Evolutionary conservation across 2,113 vertebrate species (phyloP).

Genomic region (Collichthys lucidus): DNA sequence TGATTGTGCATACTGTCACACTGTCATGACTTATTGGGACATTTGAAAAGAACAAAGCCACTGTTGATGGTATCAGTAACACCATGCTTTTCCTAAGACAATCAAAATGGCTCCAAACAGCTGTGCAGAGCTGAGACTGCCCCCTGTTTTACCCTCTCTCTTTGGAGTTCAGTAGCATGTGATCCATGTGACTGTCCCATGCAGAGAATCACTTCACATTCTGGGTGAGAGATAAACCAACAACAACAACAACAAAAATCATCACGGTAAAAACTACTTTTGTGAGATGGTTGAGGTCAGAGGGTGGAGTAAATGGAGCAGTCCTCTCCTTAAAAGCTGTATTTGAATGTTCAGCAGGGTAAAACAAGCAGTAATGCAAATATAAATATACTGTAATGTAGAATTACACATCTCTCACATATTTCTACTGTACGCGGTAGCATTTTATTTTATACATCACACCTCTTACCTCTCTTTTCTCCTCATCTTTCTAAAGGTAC

Average conservation of each 20-base stretch:
- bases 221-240: not conserved
- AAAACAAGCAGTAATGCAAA: not conserved
- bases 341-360: too few species aligned
- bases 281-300: not conserved
- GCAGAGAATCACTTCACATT: not conserved
- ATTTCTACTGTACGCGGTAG: not conserved
- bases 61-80: not conserved
- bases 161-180: too few species aligned
- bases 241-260: too few species aligned
- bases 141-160: not conserved
- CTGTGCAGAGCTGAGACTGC: too few species aligned
- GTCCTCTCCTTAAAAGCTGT: not conserved
- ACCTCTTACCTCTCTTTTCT: not conserved
- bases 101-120: not conserved
- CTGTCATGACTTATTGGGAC: too few species aligned
- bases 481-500: not conserved
- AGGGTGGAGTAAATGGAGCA: not conserved
- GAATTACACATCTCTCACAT: too few species aligned
- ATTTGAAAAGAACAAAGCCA: too few species aligned
- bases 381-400: not conserved
- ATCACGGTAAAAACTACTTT: not conserved
- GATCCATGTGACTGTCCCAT: not conserved
- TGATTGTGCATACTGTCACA: too few species aligned
- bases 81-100: too few species aligned
- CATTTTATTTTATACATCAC: conserved; percentile 9